Evolutionary conservation across 2,888 invertebrate species (phyloP).

Genomic region (Mimas tiliae): DNA sequence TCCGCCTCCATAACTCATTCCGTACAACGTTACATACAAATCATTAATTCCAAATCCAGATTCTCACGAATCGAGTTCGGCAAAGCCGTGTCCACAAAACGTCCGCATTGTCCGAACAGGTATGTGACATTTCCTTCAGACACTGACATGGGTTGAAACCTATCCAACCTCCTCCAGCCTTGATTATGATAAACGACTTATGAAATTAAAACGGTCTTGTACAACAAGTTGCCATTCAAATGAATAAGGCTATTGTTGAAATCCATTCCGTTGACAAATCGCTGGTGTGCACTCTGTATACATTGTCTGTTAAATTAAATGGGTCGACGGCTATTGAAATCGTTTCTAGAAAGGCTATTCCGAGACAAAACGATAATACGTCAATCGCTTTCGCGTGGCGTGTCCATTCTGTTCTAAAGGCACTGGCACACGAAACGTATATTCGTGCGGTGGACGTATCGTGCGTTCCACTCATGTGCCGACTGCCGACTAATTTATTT

Average conservation of each 20-base stretch:
- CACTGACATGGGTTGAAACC: conserved; percentile 78
- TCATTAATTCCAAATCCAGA: conserved; percentile 44
- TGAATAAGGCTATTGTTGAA: conserved; percentile 80
- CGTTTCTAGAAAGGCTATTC: conserved; percentile 74
- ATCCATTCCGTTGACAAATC: conserved; percentile 84
- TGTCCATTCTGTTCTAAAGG: conserved; percentile 58
- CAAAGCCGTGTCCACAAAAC: conserved; percentile 60
- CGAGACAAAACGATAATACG: conserved; percentile 75
- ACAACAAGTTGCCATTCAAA: conserved; percentile 83
- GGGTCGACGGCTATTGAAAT: conserved; percentile 72
- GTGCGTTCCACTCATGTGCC: conserved; percentile 15
- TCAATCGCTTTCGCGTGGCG: conserved; percentile 69
- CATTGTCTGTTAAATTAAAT: conserved; percentile 80
- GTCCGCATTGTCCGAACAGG: conserved; percentile 72
- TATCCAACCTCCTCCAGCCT: conserved; percentile 53
- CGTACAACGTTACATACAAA: conserved; percentile 36
- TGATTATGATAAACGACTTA: conserved; percentile 85
- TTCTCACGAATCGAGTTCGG: conserved; percentile 45
- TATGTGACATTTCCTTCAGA: conserved; percentile 80
- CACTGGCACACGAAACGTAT: conserved; percentile 20
- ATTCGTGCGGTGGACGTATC: conserved; percentile 1
- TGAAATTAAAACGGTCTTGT: conserved; percentile 83
- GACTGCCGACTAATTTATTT: conserved; percentile 15
- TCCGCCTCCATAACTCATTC: conserved; percentile 33
- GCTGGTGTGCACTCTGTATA: conserved; percentile 72